Conservation (phyloP, 2,888 invertebrate genomes). For the Lasioglossum morio region DNA sequence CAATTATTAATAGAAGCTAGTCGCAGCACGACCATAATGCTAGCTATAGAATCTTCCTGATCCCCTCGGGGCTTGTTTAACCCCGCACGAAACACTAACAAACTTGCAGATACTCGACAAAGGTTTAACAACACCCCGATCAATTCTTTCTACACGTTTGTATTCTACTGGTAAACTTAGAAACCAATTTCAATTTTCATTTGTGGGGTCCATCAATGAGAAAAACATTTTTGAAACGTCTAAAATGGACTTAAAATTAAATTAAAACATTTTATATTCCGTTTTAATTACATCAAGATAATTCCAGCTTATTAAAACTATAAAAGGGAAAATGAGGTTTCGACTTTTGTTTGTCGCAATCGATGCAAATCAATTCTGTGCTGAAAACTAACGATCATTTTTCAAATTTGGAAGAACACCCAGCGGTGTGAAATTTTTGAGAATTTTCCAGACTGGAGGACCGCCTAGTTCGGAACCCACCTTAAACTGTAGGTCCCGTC, state of each 20-base stretch:
- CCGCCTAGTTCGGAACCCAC: too few relatives aligned
- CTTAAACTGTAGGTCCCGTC: too few relatives aligned
- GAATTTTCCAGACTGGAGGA: neutral
- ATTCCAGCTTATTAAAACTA: too few relatives aligned
- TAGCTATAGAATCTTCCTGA: neutral
- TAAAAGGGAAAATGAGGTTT: neutral
- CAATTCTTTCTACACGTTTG: neutral
- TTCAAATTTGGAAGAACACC: neutral
- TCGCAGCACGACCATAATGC: neutral
- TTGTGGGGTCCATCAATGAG: too few relatives aligned
- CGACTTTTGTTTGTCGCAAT: neutral
- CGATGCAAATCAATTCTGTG: neutral
- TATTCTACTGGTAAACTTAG: neutral
- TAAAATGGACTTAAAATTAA: too few relatives aligned
- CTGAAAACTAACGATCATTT: too few relatives aligned
- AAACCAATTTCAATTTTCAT: neutral
- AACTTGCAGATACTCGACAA: neutral
- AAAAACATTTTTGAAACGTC: too few relatives aligned
- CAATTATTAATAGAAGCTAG: neutral
- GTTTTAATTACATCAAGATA: too few relatives aligned
- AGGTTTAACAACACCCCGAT: neutral
- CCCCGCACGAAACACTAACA: neutral
- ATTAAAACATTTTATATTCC: neutral
- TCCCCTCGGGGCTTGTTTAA: neutral
- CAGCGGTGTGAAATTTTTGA: neutral